phyloP scores from a whole-genome alignment of 2,888 invertebrate genomes.

The Pristionchus arcanus region DNA sequence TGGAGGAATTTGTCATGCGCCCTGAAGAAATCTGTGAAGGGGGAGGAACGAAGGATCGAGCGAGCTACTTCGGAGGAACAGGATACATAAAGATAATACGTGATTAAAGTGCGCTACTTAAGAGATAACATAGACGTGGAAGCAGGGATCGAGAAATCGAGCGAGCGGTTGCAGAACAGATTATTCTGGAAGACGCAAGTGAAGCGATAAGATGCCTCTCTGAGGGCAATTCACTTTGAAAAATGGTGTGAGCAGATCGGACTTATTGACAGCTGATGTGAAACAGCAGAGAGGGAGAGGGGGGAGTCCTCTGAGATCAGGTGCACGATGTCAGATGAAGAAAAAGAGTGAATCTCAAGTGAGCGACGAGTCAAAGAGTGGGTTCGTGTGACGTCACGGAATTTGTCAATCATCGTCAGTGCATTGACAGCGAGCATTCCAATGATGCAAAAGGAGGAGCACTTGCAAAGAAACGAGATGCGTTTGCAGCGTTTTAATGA shows the following conservation, averaged over 20 bases:
- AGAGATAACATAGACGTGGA: too few species aligned
- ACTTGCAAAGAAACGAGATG: not conserved
- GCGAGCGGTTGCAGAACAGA: too few species aligned
- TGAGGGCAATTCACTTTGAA: constrained; percentile 4
- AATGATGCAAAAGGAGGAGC: not conserved
- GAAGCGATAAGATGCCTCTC: too few species aligned
- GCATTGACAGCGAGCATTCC: not conserved
- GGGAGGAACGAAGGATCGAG: too few species aligned
- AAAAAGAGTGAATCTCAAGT: not conserved
- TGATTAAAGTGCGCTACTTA: too few species aligned
- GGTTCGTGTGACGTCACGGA: not conserved
- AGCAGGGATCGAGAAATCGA: too few species aligned
- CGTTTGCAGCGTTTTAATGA: too few species aligned
- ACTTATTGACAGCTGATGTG: constrained; percentile 16
- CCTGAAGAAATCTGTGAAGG: not conserved
- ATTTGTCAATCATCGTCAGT: not conserved
- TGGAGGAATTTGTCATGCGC: not conserved
- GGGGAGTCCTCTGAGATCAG: not conserved
- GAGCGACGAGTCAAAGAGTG: not conserved
- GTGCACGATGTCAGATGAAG: not conserved
- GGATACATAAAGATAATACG: too few species aligned
- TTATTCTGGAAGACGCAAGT: too few species aligned
- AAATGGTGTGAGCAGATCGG: not conserved
- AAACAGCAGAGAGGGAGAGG: not conserved
- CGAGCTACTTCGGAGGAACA: too few species aligned